Evolutionary conservation across 2,113 vertebrate genomes (phyloP).

Genomic region (Spermophilus dauricus): DNA sequence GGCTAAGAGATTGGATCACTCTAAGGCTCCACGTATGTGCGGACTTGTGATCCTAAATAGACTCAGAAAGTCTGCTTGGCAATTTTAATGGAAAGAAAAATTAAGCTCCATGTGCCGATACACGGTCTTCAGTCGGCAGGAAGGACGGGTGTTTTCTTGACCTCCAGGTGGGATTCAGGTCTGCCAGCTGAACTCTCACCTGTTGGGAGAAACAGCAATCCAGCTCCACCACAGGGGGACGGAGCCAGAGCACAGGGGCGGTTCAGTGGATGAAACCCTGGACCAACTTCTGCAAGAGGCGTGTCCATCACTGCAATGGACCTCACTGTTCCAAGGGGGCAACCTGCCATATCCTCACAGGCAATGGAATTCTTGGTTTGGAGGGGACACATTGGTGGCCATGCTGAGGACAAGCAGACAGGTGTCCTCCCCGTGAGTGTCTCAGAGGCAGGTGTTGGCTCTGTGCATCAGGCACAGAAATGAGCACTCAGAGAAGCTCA

Average conservation of each 20-base stretch:
- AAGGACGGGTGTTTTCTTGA: conserved; percentile 71
- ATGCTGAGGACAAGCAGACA: neutral
- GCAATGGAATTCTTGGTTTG: neutral
- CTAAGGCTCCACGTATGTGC: conserved; percentile 74
- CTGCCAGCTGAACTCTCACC: conserved; percentile 72
- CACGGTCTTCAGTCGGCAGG: conserved; percentile 81
- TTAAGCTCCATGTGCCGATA: conserved; percentile 68
- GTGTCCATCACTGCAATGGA: neutral
- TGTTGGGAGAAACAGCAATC: conserved; percentile 70
- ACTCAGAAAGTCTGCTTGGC: conserved; percentile 79
- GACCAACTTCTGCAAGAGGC: neutral
- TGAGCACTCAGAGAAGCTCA: no score
- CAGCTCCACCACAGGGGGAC: conserved; percentile 49
- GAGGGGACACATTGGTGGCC: neutral
- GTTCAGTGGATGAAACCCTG: no score
- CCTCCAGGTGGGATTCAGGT: conserved; percentile 64
- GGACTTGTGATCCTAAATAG: conserved; percentile 81
- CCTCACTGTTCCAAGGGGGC: neutral
- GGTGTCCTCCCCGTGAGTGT: no score
- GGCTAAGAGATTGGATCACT: conserved; percentile 70
- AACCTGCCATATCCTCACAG: neutral
- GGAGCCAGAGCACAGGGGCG: no score
- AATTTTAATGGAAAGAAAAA: conserved; percentile 79
- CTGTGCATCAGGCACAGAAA: neutral
- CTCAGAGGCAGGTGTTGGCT: rapidly evolving